Evolutionary conservation across 2,797 vertebrate species (phyloP).

Genomic region (Parauchenoglanis ngamensis): DNA sequence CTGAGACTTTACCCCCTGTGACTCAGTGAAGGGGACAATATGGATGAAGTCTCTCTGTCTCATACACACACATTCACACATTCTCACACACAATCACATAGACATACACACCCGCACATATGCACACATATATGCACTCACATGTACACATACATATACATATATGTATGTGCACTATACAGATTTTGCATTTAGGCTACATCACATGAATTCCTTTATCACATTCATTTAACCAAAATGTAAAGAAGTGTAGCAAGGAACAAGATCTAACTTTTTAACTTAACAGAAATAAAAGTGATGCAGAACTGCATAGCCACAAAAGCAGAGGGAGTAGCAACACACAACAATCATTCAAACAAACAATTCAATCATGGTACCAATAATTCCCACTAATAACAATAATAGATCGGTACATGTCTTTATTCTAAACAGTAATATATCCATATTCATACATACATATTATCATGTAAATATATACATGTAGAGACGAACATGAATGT

Average conservation of each 20-base stretch:
- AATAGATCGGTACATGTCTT: not conserved
- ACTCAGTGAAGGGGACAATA: conserved; percentile 81
- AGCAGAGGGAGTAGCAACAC: not conserved
- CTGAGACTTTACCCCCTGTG: conserved; percentile 86
- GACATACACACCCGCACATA: not conserved
- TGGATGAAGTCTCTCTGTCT: conserved; percentile 29
- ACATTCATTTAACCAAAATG: not conserved
- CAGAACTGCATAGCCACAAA: not conserved
- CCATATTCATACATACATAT: not conserved
- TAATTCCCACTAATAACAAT: not conserved
- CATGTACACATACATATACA: not conserved
- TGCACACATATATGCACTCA: not conserved
- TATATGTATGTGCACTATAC: not conserved
- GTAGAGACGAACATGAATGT: not conserved
- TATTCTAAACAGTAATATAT: not conserved
- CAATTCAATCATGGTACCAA: not conserved
- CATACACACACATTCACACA: conserved; percentile 3
- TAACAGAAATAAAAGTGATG: not conserved
- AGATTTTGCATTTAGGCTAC: not conserved
- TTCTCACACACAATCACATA: conserved; percentile 13
- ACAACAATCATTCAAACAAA: not conserved
- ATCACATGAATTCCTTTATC: conserved; percentile 2
- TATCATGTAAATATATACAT: not conserved
- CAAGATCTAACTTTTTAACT: not conserved
- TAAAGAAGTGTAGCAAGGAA: not conserved